Evolutionary conservation across 2,888 invertebrate genomes (phyloP), one percentile per base, ranked within the genome.

Genomic region (Bhutanitis thaidina): DNA sequence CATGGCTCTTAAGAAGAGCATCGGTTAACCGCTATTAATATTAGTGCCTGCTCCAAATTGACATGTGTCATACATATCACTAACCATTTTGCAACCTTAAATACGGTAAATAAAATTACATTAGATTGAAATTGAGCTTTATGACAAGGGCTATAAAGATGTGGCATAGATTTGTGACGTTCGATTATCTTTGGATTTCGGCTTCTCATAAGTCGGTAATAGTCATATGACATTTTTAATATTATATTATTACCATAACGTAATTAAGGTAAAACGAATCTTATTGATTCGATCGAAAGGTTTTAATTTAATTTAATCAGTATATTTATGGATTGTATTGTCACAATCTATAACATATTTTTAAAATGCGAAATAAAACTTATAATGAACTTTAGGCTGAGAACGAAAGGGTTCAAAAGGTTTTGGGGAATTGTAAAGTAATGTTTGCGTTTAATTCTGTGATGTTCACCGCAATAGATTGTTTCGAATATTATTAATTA

Each of bases 11-110:
- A 52, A 65, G 69, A 66, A 57, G 53, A 62, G 60, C 36, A 40
- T 20, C 25, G 20, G 12, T 36, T 66, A 65, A 66, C 70, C 67
- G 69, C 77, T 76, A 83, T 81, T 80, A 81, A 80, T 79, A 77
- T 72, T 69, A 80, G 80, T 75, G 70, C 70, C 67, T 69, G 66
- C 62, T 67, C 64, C 64, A 62, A 64, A 62, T 62, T 77, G 84
- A 85, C 86, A 79, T 59, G 71, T 83, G 82, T 86, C 84, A 77
- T 64, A 69, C 69, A 65, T 77, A 77, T 78, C 77, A 69, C 52
- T 43, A 54, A 51, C 48, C 45, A 37, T 34, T 58, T 54, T 54
- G 52, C 20, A 47, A 10, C 30, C 34, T 41, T 47, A 29, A 5
- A 7, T 35, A 36, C 41, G 35, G 37, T 47, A 41, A 5, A 32